phyloP scores from a whole-genome alignment of 2,113 vertebrate species.

The Rhinolophus sinicus region DNA sequence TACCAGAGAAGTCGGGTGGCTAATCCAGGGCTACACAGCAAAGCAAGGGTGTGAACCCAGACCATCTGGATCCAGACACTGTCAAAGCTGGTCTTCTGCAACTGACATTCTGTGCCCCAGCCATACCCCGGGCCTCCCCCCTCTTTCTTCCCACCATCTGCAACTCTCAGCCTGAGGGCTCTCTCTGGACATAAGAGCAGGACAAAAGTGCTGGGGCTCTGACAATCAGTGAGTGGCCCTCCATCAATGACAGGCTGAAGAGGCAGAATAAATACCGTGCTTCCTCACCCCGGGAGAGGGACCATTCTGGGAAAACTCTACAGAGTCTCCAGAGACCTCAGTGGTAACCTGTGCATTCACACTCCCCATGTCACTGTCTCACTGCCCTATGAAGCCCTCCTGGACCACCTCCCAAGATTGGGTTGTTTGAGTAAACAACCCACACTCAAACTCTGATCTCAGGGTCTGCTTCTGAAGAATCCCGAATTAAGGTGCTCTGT shows the following conservation, averaged over 20 bases:
- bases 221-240: accelerated
- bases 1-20: not conserved
- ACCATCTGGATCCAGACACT: not conserved
- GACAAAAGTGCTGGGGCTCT: accelerated
- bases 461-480: not conserved
- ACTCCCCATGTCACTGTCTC: not conserved
- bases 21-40: accelerated
- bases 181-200: not conserved
- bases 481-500: not conserved
- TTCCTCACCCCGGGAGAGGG: not conserved
- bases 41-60: not conserved
- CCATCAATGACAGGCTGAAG: accelerated
- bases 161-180: not conserved
- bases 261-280: not conserved
- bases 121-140: accelerated
- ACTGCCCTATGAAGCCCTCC: not conserved
- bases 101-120: too few species aligned
- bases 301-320: accelerated
- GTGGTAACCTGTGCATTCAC: accelerated
- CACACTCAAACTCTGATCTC: not conserved
- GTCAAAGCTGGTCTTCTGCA: not conserved
- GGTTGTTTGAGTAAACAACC: too few species aligned
- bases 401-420: not conserved
- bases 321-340: too few species aligned
- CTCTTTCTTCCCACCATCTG: not conserved